Evolutionary conservation across 1,140 invertebrate genomes (phyloP).

Genomic region (Ladona fulva): DNA sequence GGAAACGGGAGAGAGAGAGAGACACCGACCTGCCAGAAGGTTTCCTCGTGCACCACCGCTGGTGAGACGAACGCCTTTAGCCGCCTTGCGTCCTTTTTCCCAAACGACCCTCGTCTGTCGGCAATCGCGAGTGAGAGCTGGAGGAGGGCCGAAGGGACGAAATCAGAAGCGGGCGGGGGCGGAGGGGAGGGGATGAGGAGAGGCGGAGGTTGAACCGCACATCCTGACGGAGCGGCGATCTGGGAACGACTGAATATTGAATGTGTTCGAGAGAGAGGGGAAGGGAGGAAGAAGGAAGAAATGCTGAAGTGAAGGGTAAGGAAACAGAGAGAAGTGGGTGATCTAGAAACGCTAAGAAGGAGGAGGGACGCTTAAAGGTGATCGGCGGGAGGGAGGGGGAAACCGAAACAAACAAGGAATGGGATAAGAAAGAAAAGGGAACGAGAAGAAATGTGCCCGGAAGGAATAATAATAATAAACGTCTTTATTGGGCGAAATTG

Average conservation of each 20-base stretch:
- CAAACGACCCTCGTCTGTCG: not conserved
- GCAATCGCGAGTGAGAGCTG: not conserved
- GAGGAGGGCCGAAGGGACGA: not conserved
- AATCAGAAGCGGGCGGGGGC: not conserved
- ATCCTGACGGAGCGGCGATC: not conserved
- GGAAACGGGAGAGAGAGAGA: not conserved
- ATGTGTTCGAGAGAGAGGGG: not conserved
- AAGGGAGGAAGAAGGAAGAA: not conserved
- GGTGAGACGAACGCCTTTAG: too few species aligned
- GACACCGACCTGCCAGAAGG: not conserved
- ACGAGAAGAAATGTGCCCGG: too few species aligned
- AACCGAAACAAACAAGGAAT: too few species aligned
- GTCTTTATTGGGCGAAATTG: too few species aligned
- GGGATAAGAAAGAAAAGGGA: too few species aligned
- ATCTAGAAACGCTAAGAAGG: not conserved
- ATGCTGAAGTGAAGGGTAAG: not conserved
- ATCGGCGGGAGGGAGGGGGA: not conserved
- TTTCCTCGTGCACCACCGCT: too few species aligned
- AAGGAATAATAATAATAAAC: too few species aligned
- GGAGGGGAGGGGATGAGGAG: not conserved
- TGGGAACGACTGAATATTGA: not conserved
- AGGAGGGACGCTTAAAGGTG: not conserved
- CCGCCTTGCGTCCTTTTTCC: not conserved
- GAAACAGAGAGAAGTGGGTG: too few species aligned
- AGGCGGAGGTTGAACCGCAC: not conserved